These are phyloP conservation scores for Phrynosoma blainvillii DNA, from an alignment of 2,113 vertebrate species.

Conservation along the genomic window DNA sequence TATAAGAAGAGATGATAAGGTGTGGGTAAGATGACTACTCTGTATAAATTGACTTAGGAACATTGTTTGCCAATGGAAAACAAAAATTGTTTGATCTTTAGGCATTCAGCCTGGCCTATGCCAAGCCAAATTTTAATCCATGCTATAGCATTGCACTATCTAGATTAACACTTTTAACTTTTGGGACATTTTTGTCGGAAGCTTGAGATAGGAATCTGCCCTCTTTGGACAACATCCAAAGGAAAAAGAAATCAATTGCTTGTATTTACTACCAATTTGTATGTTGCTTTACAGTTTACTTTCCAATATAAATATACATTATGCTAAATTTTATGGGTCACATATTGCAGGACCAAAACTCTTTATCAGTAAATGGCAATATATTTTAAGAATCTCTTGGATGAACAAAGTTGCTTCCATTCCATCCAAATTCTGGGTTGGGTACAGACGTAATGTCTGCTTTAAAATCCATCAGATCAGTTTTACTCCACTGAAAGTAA, in stretches of 20 bases:
- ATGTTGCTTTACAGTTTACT: not conserved
- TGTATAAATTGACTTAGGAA: not conserved
- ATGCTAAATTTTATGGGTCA: not conserved
- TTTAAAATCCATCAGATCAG: not conserved
- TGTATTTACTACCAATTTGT: not conserved
- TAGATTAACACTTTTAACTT: not conserved
- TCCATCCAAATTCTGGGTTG: not conserved
- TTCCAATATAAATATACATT: not conserved
- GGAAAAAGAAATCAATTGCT: not conserved
- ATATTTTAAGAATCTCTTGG: slow-evolving; percentile 1
- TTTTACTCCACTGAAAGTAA: not conserved
- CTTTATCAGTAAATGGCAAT: not conserved
- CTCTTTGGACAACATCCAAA: not conserved
- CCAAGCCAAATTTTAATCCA: not conserved
- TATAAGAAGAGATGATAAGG: not conserved
- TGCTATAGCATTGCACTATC: not conserved
- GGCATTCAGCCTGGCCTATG: not conserved
- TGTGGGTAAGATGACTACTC: not conserved
- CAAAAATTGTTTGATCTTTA: rapidly evolving
- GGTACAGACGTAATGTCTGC: not conserved
- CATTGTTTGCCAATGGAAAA: not conserved
- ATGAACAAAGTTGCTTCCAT: not conserved
- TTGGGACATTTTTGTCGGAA: not conserved
- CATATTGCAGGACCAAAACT: not conserved
- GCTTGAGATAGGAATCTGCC: not conserved